These are phyloP conservation scores for Anisognathus igniventris DNA, from an alignment of 2,797 vertebrate species.

Conservation along the genomic window DNA sequence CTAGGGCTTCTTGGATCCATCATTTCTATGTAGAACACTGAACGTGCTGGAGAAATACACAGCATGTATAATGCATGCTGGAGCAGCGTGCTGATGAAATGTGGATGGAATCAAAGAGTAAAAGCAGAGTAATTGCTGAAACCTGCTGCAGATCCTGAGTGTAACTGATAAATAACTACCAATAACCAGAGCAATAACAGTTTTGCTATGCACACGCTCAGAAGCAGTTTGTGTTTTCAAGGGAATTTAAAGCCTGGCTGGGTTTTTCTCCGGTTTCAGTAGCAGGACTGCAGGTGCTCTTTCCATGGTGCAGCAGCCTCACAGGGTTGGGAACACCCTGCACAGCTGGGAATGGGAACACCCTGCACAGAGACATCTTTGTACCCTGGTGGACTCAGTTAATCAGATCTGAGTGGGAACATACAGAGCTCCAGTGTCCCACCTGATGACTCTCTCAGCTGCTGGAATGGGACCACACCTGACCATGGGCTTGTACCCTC, in stretches of 20 bases:
- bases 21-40: background rate
- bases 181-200: background rate
- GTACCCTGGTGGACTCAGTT: background rate
- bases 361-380: background rate
- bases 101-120: background rate
- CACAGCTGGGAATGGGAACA: no score
- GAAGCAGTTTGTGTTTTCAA: background rate
- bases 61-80: background rate
- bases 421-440: accelerated
- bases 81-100: slow-evolving; percentile 1
- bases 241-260: background rate
- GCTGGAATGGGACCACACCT: background rate
- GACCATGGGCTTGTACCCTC: background rate
- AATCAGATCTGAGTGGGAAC: background rate
- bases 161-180: slow-evolving; percentile 35
- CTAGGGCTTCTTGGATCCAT: background rate
- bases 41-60: background rate
- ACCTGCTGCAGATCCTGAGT: background rate
- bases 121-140: background rate
- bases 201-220: background rate
- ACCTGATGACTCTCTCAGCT: background rate
- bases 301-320: background rate
- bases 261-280: background rate
- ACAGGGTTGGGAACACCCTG: background rate
- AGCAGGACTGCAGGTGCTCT: background rate